phyloP scores from a whole-genome alignment of 2,797 vertebrate species.

The Spinus pinus region DNA sequence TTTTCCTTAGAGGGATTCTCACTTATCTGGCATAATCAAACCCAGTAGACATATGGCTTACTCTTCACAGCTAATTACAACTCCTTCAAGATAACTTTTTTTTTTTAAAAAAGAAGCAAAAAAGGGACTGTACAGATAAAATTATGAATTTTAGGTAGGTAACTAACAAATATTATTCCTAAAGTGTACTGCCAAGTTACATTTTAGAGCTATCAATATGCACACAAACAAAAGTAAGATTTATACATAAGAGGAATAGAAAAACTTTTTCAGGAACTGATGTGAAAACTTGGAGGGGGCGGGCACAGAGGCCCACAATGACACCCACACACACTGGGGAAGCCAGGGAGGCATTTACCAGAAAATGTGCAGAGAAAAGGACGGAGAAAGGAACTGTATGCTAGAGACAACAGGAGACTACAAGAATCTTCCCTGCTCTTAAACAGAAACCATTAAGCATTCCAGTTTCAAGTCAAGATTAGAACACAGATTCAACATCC shows the following conservation, averaged over 20 bases:
- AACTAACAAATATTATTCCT: background rate
- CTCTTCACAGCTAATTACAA: background rate
- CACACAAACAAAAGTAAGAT: background rate
- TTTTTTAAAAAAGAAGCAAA: background rate
- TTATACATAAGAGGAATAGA: background rate
- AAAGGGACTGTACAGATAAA: background rate
- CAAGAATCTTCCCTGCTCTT: background rate
- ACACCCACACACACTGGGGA: background rate
- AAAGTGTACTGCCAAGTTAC: background rate
- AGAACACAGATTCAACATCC: background rate
- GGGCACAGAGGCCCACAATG: background rate
- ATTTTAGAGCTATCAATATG: background rate
- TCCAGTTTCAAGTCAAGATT: background rate
- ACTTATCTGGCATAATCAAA: background rate
- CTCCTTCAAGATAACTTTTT: background rate
- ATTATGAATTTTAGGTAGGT: background rate
- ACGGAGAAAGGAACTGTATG: background rate
- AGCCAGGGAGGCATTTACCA: background rate
- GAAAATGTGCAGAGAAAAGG: background rate
- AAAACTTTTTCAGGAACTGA: background rate
- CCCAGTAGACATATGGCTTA: background rate
- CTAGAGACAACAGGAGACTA: background rate
- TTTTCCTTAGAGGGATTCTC: constrained; percentile 3
- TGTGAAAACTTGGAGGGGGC: background rate
- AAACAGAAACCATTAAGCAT: background rate